Evolutionary conservation across 2,888 invertebrate genomes (phyloP).

Genomic region (Eubasilissa splendida): DNA sequence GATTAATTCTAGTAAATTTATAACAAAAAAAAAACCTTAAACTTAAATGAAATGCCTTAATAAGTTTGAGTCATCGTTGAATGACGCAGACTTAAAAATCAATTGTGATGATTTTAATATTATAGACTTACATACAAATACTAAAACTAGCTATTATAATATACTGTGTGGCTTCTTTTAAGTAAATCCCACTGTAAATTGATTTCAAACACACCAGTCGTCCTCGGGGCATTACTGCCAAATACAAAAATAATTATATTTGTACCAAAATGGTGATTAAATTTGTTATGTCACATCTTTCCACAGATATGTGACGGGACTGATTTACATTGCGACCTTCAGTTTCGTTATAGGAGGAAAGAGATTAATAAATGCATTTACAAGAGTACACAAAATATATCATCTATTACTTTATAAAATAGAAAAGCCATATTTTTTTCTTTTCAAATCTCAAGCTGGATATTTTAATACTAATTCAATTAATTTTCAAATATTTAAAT

Average conservation of each 20-base stretch:
- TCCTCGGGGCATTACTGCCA: conserved; percentile 27
- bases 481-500: conserved; percentile 1
- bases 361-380: too few relatives aligned
- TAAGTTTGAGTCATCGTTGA: neutral
- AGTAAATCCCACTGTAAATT: conserved; percentile 59
- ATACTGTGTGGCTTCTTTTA: conserved; percentile 58
- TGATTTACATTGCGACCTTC: too few relatives aligned
- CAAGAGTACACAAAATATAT: too few relatives aligned
- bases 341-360: too few relatives aligned
- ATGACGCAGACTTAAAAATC: neutral
- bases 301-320: conserved; percentile 17
- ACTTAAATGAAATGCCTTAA: neutral
- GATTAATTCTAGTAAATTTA: conserved; percentile 4
- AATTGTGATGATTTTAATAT: conserved; percentile 8
- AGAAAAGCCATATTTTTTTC: too few relatives aligned
- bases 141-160: conserved; percentile 50
- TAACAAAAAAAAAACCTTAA: neutral
- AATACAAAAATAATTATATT: conserved; percentile 57
- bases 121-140: conserved; percentile 11
- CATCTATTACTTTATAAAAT: too few relatives aligned
- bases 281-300: conserved; percentile 21
- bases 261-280: conserved; percentile 57
- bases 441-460: too few relatives aligned
- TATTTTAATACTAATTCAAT: too few relatives aligned
- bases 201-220: conserved; percentile 53